Evolutionary conservation across 1,140 invertebrate species (phyloP).

Genomic region (Temnothorax longispinosus): DNA sequence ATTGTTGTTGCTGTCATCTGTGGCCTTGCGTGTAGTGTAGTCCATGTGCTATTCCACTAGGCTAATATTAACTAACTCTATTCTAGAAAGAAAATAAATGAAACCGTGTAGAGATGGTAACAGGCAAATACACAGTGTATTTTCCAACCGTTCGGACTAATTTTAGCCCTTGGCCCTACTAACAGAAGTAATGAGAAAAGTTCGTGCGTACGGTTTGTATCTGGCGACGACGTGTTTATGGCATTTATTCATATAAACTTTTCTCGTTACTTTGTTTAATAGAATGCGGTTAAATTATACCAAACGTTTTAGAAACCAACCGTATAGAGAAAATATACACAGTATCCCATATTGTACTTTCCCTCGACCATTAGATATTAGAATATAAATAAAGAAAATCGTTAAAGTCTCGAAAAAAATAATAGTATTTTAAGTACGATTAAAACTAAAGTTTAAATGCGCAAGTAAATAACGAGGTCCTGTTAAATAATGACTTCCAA

Average conservation of each 20-base stretch:
- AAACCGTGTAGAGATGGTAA: conserved; percentile 57
- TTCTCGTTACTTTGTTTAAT: background rate
- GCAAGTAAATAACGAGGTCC: background rate
- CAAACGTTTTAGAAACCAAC: conserved; percentile 20
- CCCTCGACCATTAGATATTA: background rate
- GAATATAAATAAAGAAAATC: background rate
- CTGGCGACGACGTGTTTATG: background rate
- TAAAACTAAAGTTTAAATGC: conserved; percentile 7
- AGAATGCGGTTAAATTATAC: background rate
- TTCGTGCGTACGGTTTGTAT: background rate
- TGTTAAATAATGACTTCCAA: background rate
- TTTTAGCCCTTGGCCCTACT: conserved; percentile 3
- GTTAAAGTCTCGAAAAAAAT: background rate
- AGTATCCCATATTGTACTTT: conserved; percentile 11
- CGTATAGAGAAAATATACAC: conserved; percentile 24
- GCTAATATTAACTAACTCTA: conserved; percentile 75
- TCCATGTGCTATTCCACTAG: conserved; percentile 74
- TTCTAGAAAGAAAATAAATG: conserved; percentile 66
- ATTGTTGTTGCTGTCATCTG: conserved; percentile 31
- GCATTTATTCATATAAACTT: background rate
- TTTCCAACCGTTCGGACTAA: conserved; percentile 23
- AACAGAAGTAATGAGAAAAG: conserved; percentile 4
- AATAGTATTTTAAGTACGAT: background rate
- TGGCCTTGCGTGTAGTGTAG: conserved; percentile 69
- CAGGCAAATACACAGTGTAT: conserved; percentile 64